Evolutionary conservation across 2,888 invertebrate genomes (phyloP).

Genomic region (Cosmia pyralina): DNA sequence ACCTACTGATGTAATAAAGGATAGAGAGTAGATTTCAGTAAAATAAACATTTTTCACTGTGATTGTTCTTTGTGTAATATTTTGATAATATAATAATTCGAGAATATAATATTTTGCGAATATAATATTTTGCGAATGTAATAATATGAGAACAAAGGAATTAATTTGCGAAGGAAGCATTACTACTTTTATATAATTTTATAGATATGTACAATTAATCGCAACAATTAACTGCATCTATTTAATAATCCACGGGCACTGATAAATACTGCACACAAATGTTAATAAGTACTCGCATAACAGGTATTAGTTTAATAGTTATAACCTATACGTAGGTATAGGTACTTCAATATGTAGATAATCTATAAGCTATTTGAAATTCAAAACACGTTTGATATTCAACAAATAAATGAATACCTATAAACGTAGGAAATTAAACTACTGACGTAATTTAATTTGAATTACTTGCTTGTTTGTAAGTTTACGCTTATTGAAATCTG

Average conservation of each 20-base stretch:
- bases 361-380: slow-evolving; percentile 28
- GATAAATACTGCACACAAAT: slow-evolving; percentile 13
- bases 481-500: slow-evolving; percentile 36
- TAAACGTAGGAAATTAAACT: slow-evolving; percentile 18
- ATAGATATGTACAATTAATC: background rate
- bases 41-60: too few species aligned
- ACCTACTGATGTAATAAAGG: too few species aligned
- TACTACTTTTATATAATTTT: background rate
- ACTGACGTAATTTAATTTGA: slow-evolving; percentile 35
- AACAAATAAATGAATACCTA: slow-evolving; percentile 29
- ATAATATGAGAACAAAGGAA: too few species aligned
- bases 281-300: slow-evolving; percentile 1
- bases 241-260: slow-evolving; percentile 20
- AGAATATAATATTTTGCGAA: too few species aligned
- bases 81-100: too few species aligned
- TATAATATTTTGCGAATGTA: too few species aligned
- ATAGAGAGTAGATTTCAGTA: background rate
- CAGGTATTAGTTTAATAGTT: slow-evolving; percentile 5
- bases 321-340: too few species aligned
- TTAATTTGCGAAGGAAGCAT: background rate
- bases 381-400: slow-evolving; percentile 34
- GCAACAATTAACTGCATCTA: background rate
- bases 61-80: too few species aligned
- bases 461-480: slow-evolving; percentile 16
- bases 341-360: slow-evolving; percentile 23